Base-by-base conservation (phyloP, 2,888 invertebrate species). In the Eilema caniola region DNA sequence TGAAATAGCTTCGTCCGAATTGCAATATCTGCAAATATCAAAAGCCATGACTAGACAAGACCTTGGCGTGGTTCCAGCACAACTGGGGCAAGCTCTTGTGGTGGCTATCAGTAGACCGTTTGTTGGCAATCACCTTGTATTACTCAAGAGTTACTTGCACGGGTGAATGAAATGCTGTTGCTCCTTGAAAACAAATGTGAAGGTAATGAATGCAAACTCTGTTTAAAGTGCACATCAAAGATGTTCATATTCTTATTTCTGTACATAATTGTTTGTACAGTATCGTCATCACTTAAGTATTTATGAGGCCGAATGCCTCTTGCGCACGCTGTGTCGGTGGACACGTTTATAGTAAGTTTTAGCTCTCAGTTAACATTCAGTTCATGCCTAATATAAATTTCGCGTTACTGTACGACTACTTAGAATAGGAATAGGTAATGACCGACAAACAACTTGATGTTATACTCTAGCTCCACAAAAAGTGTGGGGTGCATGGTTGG, bases 61-160 rank as follows among this genome's bases (percentile, higher is more conserved):
- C 86, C 83, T 92, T 94, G 94, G 94, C 94, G 83, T 77, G 79
- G 76, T 86, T 93, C 94, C 94, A 94, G 91, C 85, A 77, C 82
- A 94, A 90, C 88, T 93, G 87, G 94, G 92, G 88, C 93, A 91
- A 85, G 81, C 86, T 83, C 83, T 85, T 85, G 88, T 91, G 89
- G 89, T 91, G 88, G 89, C 90, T 87, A 88, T 86, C 87, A 85
- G 81, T 85, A 84, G 85, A 93, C 92, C 92, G 92, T 93, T 90
- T 91, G 90, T 91, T 94, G 93, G 94, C 94, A 92, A 89, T 86
- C 88, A 80, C 92, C 89, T 87, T 90, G 91, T 82, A 83, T 83
- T 81, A 79, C 79, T 78, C 75, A 77, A 75, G 75, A 83, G 80
- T 78, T 71, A 74, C 60, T 80, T 72, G 75, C 72, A 74, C 74